Conservation (phyloP, 2,888 invertebrate genomes). For the Mythimna loreyi region DNA sequence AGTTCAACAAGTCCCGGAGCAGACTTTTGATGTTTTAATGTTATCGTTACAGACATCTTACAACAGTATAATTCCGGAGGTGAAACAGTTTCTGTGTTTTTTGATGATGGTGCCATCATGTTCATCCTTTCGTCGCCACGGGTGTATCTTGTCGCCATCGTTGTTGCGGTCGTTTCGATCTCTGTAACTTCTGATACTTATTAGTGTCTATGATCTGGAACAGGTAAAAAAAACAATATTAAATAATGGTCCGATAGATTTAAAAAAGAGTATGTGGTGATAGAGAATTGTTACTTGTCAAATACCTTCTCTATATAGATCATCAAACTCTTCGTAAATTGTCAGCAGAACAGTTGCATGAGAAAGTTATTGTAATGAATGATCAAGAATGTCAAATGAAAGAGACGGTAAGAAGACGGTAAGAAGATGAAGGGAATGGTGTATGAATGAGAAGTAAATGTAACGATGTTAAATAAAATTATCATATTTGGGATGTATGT, state of each 20-base stretch:
- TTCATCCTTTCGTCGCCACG: neutral
- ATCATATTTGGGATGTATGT: neutral
- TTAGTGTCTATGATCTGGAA: neutral
- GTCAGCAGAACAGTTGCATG: neutral
- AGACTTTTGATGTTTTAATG: conserved; percentile 16
- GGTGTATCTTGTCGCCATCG: neutral
- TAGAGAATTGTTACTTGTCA: neutral
- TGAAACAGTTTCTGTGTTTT: neutral
- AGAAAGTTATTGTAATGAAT: neutral
- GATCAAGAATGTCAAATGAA: neutral
- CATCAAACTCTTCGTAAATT: neutral
- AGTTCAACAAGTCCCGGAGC: conserved; percentile 21
- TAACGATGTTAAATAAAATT: neutral
- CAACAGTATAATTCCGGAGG: conserved; percentile 20
- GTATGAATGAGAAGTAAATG: neutral
- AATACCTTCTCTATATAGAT: too few relatives aligned
- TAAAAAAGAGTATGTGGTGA: neutral
- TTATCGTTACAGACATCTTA: neutral
- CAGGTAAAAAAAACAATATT: neutral
- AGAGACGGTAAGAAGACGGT: too few relatives aligned
- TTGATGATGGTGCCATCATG: neutral
- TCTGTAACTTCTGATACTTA: neutral
- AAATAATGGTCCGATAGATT: neutral
- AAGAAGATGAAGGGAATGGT: too few relatives aligned
- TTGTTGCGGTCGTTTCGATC: too few relatives aligned